Percentiles rank a stretch among this genome's conserved stretches.
phyloP scores from a whole-genome alignment of 64 coral and sea anemone species.

The Actinia tenebrosa region DNA sequence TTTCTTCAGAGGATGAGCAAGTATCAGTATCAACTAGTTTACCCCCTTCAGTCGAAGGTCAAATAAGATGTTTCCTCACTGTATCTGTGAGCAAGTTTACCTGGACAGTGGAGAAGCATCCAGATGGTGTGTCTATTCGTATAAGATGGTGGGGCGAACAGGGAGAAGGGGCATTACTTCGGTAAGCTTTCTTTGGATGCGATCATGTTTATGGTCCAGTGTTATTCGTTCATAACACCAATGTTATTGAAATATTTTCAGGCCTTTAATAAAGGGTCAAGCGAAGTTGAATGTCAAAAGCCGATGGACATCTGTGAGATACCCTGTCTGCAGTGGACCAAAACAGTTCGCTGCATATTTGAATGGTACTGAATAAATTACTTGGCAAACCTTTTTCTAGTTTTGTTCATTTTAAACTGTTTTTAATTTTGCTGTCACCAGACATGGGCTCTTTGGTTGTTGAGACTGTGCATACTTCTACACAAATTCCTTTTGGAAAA shows the following conservation, averaged over 20 bases:
- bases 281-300: neutral
- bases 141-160: slow-evolving; percentile 94
- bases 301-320: slow-evolving; percentile 40
- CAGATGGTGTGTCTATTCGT: slow-evolving; percentile 64
- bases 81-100: slow-evolving; percentile 70
- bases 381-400: neutral
- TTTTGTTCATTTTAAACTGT: neutral
- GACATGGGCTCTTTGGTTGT: slow-evolving; percentile 89
- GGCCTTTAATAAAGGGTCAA: slow-evolving; percentile 17
- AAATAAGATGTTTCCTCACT: slow-evolving; percentile 81
- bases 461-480: slow-evolving; percentile 67
- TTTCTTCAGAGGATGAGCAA: slow-evolving; percentile 55
- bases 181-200: slow-evolving; percentile 33
- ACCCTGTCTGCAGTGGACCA: slow-evolving; percentile 94
- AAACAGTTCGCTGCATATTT: slow-evolving; percentile 91
- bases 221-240: neutral
- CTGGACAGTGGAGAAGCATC: slow-evolving; percentile 60
- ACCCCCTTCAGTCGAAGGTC: slow-evolving; percentile 89
- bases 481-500: slow-evolving; percentile 59
- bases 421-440: neutral
- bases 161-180: slow-evolving; percentile 62
- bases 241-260: neutral
- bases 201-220: no score
- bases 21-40: slow-evolving; percentile 65
- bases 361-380: slow-evolving; percentile 40